Base-by-base conservation (phyloP, 1,140 invertebrate species). In the Geopemphigus sp. region DNA sequence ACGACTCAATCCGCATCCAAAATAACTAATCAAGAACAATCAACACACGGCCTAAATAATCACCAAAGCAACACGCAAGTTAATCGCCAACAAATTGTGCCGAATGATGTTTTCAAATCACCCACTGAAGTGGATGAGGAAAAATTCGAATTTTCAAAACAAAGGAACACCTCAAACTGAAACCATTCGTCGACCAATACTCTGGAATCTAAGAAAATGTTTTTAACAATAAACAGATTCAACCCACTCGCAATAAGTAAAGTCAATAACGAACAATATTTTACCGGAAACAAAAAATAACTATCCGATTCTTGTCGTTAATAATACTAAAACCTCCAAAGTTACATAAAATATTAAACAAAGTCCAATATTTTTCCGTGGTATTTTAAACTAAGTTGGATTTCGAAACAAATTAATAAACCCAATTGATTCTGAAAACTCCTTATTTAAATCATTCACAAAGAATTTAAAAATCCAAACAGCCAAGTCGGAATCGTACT, bases 401-500 rank as follows among this genome's bases (percentile, higher is more conserved):
- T 64, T 64, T 64, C 61, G 61, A 8, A 64, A 64, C 19, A 5
- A 64, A 22, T 19, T 64, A 1, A 64, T 64, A 3, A n/a, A 64
- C n/a, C 39, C 39, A 11, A 64, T 64, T 17, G 61, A 29, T 22
- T 22, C 61, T 8, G 32, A 39, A 39, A 64, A 64, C 11, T 64
- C 39, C 14, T n/a, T 22, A 64, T 64, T 64, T 17, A 64, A 64
- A 64, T 64, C 29, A 14, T 64, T 29, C 17, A 64, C 61, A 32
- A 64, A 64, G 3, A 64, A 64, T 64, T 64, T 64, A 39, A 64
- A 64, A 64, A 19, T 64, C 8, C 29, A 64, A 64, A 64, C 32
- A n/a, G 32, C 61, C 5, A 17, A 39, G 39, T 29, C 61, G 39
- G 29, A 64, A 64, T 45, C 32, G 4, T 64, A 64, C 12, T 15